These are phyloP conservation scores for Rafetus swinhoei DNA, from an alignment of 2,113 vertebrate species.

Conservation along the genomic window DNA sequence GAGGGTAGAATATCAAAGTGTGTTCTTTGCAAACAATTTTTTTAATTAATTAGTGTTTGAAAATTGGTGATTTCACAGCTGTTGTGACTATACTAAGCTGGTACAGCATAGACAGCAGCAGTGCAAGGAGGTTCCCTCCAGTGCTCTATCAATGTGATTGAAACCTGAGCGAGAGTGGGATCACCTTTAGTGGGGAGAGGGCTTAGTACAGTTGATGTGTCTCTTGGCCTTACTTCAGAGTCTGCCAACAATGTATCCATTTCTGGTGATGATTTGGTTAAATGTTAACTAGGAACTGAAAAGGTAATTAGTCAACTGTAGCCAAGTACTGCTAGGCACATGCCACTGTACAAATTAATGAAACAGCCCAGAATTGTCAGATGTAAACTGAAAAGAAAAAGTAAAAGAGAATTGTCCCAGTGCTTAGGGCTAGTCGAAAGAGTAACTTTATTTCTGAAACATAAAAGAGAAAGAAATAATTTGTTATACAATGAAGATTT, in stretches of 20 bases:
- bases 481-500: constrained; percentile 8
- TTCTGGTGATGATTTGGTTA: background rate
- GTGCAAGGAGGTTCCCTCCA: constrained; percentile 15
- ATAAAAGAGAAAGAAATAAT: background rate
- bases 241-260: rapidly evolving
- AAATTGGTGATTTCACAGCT: background rate
- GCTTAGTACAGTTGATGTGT: rapidly evolving
- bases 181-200: rapidly evolving
- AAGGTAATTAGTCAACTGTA: background rate
- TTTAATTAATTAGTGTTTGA: background rate
- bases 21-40: background rate
- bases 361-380: background rate
- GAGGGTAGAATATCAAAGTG: background rate
- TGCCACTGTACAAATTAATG: background rate
- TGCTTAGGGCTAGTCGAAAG: background rate
- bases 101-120: background rate
- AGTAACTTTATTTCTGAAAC: background rate
- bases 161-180: background rate
- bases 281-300: rapidly evolving
- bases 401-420: background rate
- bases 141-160: background rate
- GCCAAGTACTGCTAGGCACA: rapidly evolving
- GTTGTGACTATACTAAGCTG: background rate
- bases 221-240: background rate
- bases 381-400: background rate